Percentiles rank a stretch among this genome's conserved stretches.
Evolutionary conservation across 2,113 vertebrate genomes (phyloP).

Genomic region (Lycaon pictus): DNA sequence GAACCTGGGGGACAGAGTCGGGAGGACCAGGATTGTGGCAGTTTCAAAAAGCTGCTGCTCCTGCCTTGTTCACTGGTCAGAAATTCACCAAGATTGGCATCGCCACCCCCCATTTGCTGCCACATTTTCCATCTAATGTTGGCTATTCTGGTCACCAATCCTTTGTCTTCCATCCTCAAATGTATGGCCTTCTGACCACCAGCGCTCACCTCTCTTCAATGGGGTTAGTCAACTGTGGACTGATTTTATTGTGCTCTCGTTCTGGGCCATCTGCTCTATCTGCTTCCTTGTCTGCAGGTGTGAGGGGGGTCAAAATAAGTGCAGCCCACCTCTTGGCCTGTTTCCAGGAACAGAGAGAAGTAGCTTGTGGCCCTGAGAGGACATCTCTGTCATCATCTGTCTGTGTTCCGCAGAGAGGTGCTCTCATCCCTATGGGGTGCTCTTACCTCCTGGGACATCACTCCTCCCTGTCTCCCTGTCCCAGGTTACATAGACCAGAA

Average conservation of each 20-base stretch:
- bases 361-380: background rate
- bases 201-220: rapidly evolving
- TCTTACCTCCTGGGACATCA: rapidly evolving
- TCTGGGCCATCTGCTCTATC: background rate
- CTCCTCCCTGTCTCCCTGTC: background rate
- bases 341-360: background rate
- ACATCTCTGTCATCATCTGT: background rate
- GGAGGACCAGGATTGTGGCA: background rate
- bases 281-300: background rate
- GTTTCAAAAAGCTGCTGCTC: background rate
- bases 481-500: no score
- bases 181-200: background rate
- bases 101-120: no score
- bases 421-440: background rate
- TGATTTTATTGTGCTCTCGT: background rate
- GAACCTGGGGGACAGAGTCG: background rate
- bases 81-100: background rate
- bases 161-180: background rate
- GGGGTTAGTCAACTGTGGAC: background rate
- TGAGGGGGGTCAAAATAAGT: no score
- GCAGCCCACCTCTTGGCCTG: background rate
- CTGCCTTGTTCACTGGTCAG: no score
- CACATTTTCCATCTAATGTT: background rate
- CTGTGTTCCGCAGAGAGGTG: background rate
- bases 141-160: rapidly evolving